Evolutionary conservation across 2,113 vertebrate species (phyloP), one percentile per base, ranked within the genome.

Genomic region (Mus musculus): DNA sequence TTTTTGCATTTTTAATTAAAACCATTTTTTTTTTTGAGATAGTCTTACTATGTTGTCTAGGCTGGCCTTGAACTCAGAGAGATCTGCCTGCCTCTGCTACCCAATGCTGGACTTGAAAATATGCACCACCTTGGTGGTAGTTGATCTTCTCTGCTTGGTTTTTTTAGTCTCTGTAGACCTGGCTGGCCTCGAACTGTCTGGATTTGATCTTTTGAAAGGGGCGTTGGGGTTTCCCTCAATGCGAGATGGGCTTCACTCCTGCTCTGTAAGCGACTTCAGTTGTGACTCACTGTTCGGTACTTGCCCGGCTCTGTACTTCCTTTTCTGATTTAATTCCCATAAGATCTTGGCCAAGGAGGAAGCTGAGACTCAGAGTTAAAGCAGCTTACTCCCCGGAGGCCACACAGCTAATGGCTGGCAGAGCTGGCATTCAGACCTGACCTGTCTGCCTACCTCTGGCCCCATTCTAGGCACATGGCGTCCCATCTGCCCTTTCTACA

Each of bases 261-360:
- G 0, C 1, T 16, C 46, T 81, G 19, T 71, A 30, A 28, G 59
- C 61, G 56, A 39, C 19, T 54, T 88, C 85, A 36, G 63, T 67
- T 75, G 30, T 88, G 73, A 90, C 14, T 20, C 22, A 33, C 39
- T 33, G 33, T 84, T 92, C 30, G 16, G 42, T 76, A 49, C 0
- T 10, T 69, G 49, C 71, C 46, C 24, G 63, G 49, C 63, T 56
- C 84, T 72, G 73, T 7, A 20, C 75, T 39, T 73, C 49, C n/a
- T 80, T 93, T 94, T 95, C 69, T 96, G 36, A 1, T 59, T 93
- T 71, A 63, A 89, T 77, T 91, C 82, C 59, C 71, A 13, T 0
- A 28, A 85, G 65, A 65, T 26, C 54, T 92, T 94, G 76, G 67
- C 75, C 56, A 20, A 54, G 0, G 20, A 90, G 88, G 46, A 87